phyloP scores from a whole-genome alignment of 2,797 vertebrate species.

The Anguilla obscura region DNA sequence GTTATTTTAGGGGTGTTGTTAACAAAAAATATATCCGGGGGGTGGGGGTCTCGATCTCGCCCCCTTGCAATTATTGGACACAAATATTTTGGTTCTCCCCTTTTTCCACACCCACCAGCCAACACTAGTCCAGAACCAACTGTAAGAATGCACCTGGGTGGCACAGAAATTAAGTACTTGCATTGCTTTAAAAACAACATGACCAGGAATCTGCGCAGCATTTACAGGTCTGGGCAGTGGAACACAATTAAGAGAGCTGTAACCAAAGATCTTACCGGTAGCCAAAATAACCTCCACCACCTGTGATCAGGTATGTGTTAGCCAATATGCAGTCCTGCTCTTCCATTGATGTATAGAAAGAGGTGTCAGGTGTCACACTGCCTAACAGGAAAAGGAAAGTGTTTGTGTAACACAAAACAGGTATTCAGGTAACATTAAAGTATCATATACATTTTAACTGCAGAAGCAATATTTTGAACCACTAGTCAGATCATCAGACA shows the following conservation, averaged over 20 bases:
- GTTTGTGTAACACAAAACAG: not conserved
- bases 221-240: not conserved
- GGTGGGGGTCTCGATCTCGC: no score
- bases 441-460: not conserved
- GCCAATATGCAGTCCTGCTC: not conserved
- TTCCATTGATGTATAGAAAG: constrained; percentile 54
- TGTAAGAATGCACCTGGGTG: no score
- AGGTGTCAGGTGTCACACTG: not conserved
- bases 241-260: not conserved
- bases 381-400: not conserved
- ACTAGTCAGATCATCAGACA: no score
- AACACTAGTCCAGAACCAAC: no score
- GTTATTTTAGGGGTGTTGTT: no score
- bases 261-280: constrained; percentile 78
- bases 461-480: no score
- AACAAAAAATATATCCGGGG: no score
- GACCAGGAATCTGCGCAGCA: not conserved
- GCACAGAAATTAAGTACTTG: not conserved
- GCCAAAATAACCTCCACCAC: constrained; percentile 92
- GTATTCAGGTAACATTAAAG: not conserved
- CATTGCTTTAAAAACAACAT: not conserved
- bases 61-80: no score
- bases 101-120: no score
- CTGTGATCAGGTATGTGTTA: constrained; percentile 80
- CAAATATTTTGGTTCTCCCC: no score